Percentiles rank a stretch among this genome's conserved stretches.
These are phyloP conservation scores for Hippocampus guttulatus DNA, from an alignment of 2,113 vertebrate genomes.

Conservation along the genomic window DNA sequence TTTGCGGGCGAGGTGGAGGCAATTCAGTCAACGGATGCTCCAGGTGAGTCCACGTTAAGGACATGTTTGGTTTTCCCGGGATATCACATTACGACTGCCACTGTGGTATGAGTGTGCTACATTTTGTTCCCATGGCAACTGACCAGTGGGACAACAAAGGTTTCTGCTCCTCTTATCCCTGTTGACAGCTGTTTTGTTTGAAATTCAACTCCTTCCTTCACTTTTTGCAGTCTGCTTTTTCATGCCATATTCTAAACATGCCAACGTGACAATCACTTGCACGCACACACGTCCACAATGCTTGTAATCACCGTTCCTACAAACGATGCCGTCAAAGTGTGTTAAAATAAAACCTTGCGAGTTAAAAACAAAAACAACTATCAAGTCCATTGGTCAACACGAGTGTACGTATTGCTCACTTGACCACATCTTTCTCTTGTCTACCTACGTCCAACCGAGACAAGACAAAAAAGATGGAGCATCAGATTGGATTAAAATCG, in stretches of 20 bases:
- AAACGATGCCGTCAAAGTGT: neutral
- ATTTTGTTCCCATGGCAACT: slow-evolving; percentile 74
- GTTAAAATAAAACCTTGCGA: neutral
- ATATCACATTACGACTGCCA: slow-evolving; percentile 14
- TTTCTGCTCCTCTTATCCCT: slow-evolving; percentile 54
- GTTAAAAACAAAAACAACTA: too few relatives aligned
- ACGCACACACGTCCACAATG: neutral
- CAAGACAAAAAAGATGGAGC: slow-evolving; percentile 11
- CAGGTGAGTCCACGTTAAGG: slow-evolving; percentile 7
- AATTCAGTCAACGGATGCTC: slow-evolving; percentile 6
- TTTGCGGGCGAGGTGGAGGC: neutral
- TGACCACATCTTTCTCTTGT: neutral
- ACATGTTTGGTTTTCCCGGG: slow-evolving; percentile 13
- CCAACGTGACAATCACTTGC: neutral
- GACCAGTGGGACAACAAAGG: slow-evolving; percentile 48
- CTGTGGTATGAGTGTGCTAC: slow-evolving; percentile 34
- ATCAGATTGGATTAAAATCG: slow-evolving; percentile 4
- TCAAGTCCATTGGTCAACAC: neutral
- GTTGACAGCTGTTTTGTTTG: slow-evolving; percentile 40
- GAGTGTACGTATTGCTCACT: neutral
- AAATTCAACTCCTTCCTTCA: neutral
- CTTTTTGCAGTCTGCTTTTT: neutral
- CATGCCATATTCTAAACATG: neutral
- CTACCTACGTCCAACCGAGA: neutral
- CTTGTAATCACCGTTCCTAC: neutral